Conservation (phyloP, 2,888 invertebrate species). For the Amiota mariae region DNA sequence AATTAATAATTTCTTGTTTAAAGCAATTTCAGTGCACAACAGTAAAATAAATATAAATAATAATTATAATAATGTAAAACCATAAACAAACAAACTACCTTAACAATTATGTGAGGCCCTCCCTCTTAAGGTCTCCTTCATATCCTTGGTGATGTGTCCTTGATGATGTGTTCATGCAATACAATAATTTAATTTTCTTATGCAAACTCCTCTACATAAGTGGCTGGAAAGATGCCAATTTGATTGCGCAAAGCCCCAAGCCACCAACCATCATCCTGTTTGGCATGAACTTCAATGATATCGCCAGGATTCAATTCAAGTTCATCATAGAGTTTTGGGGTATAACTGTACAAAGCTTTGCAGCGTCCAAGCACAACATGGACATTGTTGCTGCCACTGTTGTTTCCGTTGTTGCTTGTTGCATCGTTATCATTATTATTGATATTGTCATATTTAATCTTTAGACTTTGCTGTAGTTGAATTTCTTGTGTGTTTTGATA, state of each 20-base stretch:
- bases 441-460: slow-evolving; percentile 39
- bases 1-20: not conserved
- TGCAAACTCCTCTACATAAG: slow-evolving; percentile 89
- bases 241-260: slow-evolving; percentile 86
- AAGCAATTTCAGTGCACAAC: slow-evolving; percentile 2
- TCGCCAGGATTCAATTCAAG: slow-evolving; percentile 86
- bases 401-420: slow-evolving; percentile 36
- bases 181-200: slow-evolving; percentile 39
- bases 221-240: slow-evolving; percentile 94
- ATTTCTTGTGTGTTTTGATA: slow-evolving; percentile 61
- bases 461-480: slow-evolving; percentile 23
- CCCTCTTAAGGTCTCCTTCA: no score
- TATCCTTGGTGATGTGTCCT: no score
- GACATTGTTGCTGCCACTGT: slow-evolving; percentile 40
- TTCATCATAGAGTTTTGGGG: slow-evolving; percentile 90
- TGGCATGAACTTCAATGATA: slow-evolving; percentile 89
- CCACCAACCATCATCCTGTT: slow-evolving; percentile 97
- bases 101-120: no score
- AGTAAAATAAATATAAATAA: slow-evolving; percentile 20
- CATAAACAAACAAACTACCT: no score
- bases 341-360: slow-evolving; percentile 89
- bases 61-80: no score
- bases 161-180: not conserved
- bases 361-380: slow-evolving; percentile 79
- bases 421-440: no score